A percentile compares a stretch with the other conserved stretches of the same genome.
phyloP scores from a whole-genome alignment of 2,113 vertebrate species.

The Pedionomus torquatus region DNA sequence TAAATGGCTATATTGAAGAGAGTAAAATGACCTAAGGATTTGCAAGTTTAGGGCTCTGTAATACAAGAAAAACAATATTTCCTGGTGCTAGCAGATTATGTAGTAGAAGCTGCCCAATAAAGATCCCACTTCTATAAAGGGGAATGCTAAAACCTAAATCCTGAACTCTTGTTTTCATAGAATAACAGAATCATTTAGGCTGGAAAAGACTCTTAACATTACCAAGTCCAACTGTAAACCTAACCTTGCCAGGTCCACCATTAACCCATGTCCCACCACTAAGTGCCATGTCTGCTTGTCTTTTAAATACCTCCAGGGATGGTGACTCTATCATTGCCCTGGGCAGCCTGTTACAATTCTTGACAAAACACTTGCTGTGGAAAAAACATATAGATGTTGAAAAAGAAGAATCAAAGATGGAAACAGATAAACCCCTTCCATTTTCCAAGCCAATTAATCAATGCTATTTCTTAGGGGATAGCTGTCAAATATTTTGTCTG shows the following conservation, averaged over 20 bases:
- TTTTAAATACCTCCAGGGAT: not conserved
- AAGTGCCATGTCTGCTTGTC: fast-evolving
- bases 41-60: not conserved
- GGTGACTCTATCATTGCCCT: not conserved
- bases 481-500: not conserved
- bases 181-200: not conserved
- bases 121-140: not conserved
- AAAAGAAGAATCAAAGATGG: not conserved
- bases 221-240: not conserved
- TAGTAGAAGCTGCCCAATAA: not conserved
- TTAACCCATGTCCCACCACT: not conserved
- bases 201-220: not conserved
- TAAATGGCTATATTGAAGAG: not conserved
- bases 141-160: not conserved
- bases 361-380: not conserved
- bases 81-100: not conserved
- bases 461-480: not conserved
- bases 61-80: not conserved
- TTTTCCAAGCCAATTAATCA: not conserved
- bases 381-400: not conserved
- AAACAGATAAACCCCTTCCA: fast-evolving
- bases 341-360: not conserved
- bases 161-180: not conserved
- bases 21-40: not conserved
- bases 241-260: not conserved